phyloP scores from a whole-genome alignment of 2,797 vertebrate species.

The Acanthis flammea region DNA sequence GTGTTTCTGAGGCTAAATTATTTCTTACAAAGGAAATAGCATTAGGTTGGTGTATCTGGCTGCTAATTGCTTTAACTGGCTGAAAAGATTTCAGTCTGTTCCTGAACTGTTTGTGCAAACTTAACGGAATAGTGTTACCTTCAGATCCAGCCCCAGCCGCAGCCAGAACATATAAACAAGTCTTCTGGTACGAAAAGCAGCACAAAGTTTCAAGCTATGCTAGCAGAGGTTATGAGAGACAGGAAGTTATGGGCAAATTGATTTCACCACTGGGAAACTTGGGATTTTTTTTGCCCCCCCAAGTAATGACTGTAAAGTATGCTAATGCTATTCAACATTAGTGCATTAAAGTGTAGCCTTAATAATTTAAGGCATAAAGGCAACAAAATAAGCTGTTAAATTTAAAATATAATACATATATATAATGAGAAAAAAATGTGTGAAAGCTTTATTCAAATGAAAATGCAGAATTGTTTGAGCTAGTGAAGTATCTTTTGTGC shows the following conservation, averaged over 20 bases:
- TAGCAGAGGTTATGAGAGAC: conserved; percentile 62
- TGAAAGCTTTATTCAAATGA: conserved; percentile 81
- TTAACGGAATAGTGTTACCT: conserved; percentile 40
- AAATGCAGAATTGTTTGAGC: conserved; percentile 80
- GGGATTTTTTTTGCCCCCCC: conserved; percentile 41
- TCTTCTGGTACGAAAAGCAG: conserved; percentile 17
- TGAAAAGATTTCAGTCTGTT: conserved; percentile 4
- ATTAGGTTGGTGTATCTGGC: conserved; percentile 15
- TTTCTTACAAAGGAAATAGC: conserved; percentile 45
- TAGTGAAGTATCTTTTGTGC: conserved; percentile 83
- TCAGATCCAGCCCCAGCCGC: conserved; percentile 36
- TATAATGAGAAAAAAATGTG: conserved; percentile 77
- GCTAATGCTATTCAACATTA: conserved; percentile 76
- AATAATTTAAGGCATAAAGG: conserved; percentile 80
- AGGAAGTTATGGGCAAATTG: conserved; percentile 74
- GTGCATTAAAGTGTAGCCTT: conserved; percentile 78
- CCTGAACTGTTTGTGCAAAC: conserved; percentile 27
- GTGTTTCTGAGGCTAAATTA: conserved; percentile 17
- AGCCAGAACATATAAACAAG: conserved; percentile 21
- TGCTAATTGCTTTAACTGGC: conserved; percentile 49
- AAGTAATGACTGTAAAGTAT: conserved; percentile 68
- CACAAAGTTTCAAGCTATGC: conserved; percentile 59
- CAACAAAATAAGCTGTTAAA: conserved; percentile 82
- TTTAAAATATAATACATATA: conserved; percentile 82
- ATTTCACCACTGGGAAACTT: conserved; percentile 74